phyloP scores from a whole-genome alignment of 2,113 vertebrate species.

The Ceyx cyanopectus region DNA sequence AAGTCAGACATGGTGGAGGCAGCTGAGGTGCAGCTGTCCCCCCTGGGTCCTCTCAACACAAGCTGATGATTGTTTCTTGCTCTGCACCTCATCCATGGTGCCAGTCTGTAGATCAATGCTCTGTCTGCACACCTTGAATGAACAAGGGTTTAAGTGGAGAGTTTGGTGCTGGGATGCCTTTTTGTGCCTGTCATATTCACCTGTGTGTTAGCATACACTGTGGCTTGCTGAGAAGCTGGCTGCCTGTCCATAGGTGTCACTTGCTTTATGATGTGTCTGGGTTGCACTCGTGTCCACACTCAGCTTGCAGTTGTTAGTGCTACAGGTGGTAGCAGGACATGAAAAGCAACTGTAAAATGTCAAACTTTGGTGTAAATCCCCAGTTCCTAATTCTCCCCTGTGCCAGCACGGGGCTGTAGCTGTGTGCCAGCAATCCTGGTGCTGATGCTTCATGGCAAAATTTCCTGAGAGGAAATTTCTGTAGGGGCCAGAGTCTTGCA shows the following conservation, averaged over 20 bases:
- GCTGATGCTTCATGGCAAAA: background rate
- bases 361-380: background rate
- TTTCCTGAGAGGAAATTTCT: background rate
- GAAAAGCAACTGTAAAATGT: background rate
- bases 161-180: background rate
- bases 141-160: background rate
- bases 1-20: background rate
- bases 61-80: background rate
- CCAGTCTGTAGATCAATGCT: background rate
- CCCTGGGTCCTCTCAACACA: background rate
- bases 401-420: background rate
- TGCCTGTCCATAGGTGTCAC: background rate
- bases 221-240: background rate
- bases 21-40: background rate
- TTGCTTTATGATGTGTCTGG: background rate
- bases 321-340: background rate
- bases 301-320: background rate
- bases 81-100: background rate
- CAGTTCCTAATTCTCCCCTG: background rate
- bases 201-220: background rate
- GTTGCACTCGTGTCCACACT: background rate
- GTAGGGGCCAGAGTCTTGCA: background rate
- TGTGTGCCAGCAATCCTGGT: background rate
- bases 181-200: background rate
- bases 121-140: background rate